Evolutionary conservation across 53 echinoderm and acorn worm genomes (phyloP), one percentile per base, ranked within the genome.

Genomic region (Paelopatides confundens): DNA sequence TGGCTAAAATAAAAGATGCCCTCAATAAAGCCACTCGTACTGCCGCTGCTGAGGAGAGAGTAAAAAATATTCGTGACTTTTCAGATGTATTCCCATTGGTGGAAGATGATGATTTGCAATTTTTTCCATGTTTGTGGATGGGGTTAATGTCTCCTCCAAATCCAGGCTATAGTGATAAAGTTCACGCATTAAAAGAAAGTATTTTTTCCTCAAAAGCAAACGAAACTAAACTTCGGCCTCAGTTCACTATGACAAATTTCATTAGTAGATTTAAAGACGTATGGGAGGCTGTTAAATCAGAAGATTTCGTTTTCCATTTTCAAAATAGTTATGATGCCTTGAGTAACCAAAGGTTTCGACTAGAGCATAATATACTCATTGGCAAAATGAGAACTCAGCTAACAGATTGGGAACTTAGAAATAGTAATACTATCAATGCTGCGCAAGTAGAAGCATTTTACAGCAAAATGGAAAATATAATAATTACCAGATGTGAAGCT

Each of bases 301-400:
- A 78, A 78, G 54, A 78, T 78, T 78, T 78, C 31, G 79, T 78
- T 5, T 78, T 78, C 17, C 27, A 78, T 51, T 78, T 53, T 30
- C 79, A 78, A 31, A 78, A 78, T 11, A 51, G 29, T 1, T 78
- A 51, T 33, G 51, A 78, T 53, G 52, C 18, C 5, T 7, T 78
- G 23, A 51, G 79, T 31, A 24, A 78, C 9, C 79, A 33, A 28
- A 28, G 23, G 51, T 78, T 78, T 78, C 79, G 79, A 18, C 29
- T 78, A 10, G 51, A 78, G 29, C 79, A 78, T 2, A 78, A 53
- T 33, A 50, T 51, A 51, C 31, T 27, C 29, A 78, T 78, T 5
- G 79, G 13, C 14, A 18, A n/a, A 24, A 48, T 78, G 79, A 78
- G 52, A 28, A 78, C 51, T 12, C 17, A 27, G 5, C 23, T 78